Percentiles rank a stretch among this genome's conserved stretches.
Evolutionary conservation across 2,113 vertebrate genomes (phyloP).

Genomic region (Vombatus ursinus): DNA sequence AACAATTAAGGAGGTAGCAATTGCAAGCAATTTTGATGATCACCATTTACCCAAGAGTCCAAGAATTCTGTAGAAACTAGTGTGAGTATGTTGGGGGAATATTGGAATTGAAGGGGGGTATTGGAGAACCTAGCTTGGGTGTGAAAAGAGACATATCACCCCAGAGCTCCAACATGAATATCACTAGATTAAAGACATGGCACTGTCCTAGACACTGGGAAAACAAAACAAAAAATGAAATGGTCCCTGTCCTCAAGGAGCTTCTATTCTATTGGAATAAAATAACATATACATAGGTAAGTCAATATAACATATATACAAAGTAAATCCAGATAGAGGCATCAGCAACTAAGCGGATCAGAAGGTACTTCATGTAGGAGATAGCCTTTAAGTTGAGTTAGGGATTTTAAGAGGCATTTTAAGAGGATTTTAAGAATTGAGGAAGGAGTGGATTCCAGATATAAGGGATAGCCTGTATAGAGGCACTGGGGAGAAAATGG

Average conservation of each 20-base stretch:
- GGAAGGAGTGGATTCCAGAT: not conserved
- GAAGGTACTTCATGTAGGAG: not conserved
- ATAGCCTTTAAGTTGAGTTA: not conserved
- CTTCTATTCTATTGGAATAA: not conserved
- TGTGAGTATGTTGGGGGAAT: not conserved
- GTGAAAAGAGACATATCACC: not conserved
- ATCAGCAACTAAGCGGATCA: not conserved
- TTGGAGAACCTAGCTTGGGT: not conserved
- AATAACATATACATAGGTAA: not conserved
- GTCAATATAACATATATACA: not conserved
- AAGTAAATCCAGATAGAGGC: not conserved
- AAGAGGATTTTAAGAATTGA: not conserved
- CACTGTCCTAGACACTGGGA: not conserved
- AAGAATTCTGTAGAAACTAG: not conserved
- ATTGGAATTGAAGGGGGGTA: not conserved
- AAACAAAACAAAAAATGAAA: not conserved
- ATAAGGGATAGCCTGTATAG: not conserved
- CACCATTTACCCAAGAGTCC: conserved; percentile 22
- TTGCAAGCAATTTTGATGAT: conserved; percentile 4
- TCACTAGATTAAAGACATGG: not conserved
- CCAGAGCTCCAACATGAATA: not conserved
- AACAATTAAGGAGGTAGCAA: conserved; percentile 9
- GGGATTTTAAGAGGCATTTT: not conserved
- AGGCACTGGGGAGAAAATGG: not conserved
- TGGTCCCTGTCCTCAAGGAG: not conserved